Percentiles rank a stretch among this genome's conserved stretches.
These are phyloP conservation scores for Mactromeris polynyma DNA, from an alignment of 2,888 invertebrate species.

Conservation along the genomic window DNA sequence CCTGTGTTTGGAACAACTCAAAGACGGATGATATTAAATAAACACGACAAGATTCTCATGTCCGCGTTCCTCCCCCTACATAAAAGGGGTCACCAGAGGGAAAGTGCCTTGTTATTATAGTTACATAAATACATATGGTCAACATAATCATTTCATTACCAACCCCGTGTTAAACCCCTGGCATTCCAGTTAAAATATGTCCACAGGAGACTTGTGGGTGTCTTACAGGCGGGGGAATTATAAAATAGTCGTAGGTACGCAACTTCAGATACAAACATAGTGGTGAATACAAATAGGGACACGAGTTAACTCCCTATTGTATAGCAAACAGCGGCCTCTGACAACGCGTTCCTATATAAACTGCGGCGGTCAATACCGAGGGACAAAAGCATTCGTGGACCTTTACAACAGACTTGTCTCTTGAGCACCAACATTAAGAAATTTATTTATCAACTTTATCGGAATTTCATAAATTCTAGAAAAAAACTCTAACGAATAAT, in stretches of 20 bases:
- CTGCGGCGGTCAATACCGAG: background rate
- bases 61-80: conserved; percentile 9
- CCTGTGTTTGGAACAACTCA: background rate
- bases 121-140: background rate
- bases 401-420: background rate
- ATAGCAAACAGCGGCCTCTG: conserved; percentile 48
- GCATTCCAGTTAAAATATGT: background rate
- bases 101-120: background rate
- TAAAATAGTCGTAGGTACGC: background rate
- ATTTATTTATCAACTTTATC: background rate
- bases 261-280: background rate
- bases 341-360: conserved; percentile 49
- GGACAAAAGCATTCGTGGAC: background rate
- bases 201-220: conserved; percentile 3
- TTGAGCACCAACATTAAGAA: background rate
- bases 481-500: no score
- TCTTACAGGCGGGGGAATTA: background rate
- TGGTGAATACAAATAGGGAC: background rate
- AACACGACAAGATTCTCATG: background rate
- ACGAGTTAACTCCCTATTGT: conserved; percentile 21
- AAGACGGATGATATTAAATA: background rate
- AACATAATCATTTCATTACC: background rate
- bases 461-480: background rate
- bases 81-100: background rate
- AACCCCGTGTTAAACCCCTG: background rate